Conservation (phyloP, 1,140 invertebrate species). For the Habropoda laboriosa region DNA sequence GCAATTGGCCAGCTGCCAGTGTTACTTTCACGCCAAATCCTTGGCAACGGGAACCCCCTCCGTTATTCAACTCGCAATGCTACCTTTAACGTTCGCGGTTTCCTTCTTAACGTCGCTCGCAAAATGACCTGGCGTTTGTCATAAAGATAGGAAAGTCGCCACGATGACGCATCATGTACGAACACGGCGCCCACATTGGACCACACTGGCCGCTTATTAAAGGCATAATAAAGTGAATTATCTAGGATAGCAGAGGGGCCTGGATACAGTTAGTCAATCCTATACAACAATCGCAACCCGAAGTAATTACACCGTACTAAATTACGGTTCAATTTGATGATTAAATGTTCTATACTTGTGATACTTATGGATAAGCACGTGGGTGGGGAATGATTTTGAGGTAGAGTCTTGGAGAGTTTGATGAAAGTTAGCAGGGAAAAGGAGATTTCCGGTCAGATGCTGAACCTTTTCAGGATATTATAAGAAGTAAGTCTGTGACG, state of each 20-base stretch:
- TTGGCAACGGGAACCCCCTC: not conserved
- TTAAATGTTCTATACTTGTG: not conserved
- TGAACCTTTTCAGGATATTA: too few relatives aligned
- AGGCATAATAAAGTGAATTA: constrained; percentile 61
- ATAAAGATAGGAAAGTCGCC: constrained; percentile 35
- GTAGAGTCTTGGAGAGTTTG: too few relatives aligned
- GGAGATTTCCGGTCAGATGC: too few relatives aligned
- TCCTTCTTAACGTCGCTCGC: not conserved
- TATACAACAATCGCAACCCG: not conserved
- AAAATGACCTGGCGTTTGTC: constrained; percentile 15
- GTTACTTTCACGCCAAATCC: constrained; percentile 24
- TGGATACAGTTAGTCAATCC: constrained; percentile 24
- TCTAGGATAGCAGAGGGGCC: constrained; percentile 31
- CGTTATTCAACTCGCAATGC: constrained; percentile 41
- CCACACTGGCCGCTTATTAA: constrained; percentile 48
- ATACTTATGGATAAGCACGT: too few relatives aligned
- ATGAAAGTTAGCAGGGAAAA: too few relatives aligned
- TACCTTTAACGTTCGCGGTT: constrained; percentile 11
- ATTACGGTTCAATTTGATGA: not conserved
- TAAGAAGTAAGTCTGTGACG: too few relatives aligned
- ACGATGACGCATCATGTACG: not conserved
- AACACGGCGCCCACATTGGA: constrained; percentile 33
- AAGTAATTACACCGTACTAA: not conserved
- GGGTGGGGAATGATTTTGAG: too few relatives aligned
- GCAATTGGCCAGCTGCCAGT: constrained; percentile 69